Evolutionary conservation across 2,113 vertebrate species (phyloP).

Genomic region (Recurvirostra avosetta): DNA sequence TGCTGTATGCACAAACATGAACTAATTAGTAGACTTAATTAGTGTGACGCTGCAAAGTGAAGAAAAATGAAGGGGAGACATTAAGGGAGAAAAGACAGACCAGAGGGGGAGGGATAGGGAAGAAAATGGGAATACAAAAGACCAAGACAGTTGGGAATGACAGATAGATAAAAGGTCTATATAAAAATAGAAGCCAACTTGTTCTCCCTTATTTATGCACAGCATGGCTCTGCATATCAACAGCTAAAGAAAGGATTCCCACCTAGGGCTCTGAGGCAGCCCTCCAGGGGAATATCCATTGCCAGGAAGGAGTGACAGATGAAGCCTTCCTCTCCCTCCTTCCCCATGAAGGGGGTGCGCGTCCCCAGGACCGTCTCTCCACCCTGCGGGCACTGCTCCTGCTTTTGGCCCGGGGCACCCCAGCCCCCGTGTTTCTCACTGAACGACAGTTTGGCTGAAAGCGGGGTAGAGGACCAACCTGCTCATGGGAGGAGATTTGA

Average conservation of each 20-base stretch:
- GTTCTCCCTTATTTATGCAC: not conserved
- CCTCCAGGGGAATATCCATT: not conserved
- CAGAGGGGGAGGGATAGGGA: not conserved
- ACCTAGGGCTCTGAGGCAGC: not conserved
- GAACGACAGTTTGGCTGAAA: not conserved
- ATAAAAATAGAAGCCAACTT: not conserved
- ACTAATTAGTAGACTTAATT: slow-evolving; percentile 56
- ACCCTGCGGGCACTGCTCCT: not conserved
- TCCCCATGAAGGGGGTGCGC: not conserved
- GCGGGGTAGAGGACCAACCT: not conserved
- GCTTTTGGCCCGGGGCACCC: accelerated
- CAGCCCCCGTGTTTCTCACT: not conserved
- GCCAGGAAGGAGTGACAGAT: not conserved
- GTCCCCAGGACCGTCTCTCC: no score
- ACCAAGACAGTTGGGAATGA: not conserved
- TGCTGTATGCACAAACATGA: slow-evolving; percentile 25
- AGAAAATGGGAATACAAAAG: not conserved
- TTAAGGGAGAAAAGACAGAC: not conserved
- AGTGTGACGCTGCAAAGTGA: not conserved
- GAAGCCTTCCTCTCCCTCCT: not conserved
- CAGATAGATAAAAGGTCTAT: not conserved
- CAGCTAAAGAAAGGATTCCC: not conserved
- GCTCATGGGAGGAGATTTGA: accelerated
- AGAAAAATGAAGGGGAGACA: not conserved
- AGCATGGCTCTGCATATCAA: not conserved